Evolutionary conservation across 2,113 vertebrate genomes (phyloP).

Genomic region (Melanerpes aurifrons): DNA sequence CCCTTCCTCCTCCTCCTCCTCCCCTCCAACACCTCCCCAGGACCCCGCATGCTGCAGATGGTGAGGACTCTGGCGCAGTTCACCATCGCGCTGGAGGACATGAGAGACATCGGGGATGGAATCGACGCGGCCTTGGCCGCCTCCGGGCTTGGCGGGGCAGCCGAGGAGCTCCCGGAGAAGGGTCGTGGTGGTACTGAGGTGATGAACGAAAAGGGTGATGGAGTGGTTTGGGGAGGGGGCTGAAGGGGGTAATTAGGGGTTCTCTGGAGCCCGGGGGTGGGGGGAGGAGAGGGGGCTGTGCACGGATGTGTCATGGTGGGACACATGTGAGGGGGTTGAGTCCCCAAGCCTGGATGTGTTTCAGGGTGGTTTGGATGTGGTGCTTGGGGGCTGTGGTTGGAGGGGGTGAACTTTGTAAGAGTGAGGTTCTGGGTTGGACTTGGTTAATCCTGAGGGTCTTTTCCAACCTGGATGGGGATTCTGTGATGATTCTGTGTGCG

Average conservation of each 20-base stretch:
- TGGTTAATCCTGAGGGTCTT: too few relatives aligned
- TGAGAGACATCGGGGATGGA: slow-evolving; percentile 89
- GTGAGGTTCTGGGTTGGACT: too few relatives aligned
- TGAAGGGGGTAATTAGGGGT: neutral
- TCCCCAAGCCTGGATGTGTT: too few relatives aligned
- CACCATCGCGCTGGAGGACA: slow-evolving; percentile 97
- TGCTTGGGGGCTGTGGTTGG: neutral
- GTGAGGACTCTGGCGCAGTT: slow-evolving; percentile 97
- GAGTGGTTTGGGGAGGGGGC: neutral
- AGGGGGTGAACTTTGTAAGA: too few relatives aligned
- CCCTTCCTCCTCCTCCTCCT: too few relatives aligned
- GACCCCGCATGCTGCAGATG: slow-evolving; percentile 95
- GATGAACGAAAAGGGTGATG: neutral
- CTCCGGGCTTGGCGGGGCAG: slow-evolving; percentile 21
- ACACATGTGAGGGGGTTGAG: neutral
- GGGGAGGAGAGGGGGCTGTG: neutral
- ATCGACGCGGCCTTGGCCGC: slow-evolving; percentile 75
- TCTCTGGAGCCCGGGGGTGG: neutral
- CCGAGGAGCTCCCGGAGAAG: slow-evolving; percentile 63
- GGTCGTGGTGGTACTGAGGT: slow-evolving; percentile 78
- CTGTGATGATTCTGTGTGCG: neutral
- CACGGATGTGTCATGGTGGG: slow-evolving; percentile 18
- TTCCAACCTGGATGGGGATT: too few relatives aligned
- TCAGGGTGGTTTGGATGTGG: too few relatives aligned
- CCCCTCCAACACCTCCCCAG: neutral